Conservation (phyloP, 2,888 invertebrate species). For the Labia minor region DNA sequence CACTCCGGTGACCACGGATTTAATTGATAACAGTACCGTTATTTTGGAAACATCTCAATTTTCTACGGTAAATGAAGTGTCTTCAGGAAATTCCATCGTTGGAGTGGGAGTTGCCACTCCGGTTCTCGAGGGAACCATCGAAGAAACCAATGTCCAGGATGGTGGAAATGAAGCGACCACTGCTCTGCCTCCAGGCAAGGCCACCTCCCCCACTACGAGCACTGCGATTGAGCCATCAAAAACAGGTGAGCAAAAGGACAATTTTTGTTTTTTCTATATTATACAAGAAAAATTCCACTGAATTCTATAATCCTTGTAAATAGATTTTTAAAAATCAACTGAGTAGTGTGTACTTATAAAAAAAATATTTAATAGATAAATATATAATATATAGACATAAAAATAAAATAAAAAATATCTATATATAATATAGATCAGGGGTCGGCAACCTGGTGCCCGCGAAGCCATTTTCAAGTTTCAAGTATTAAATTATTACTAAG, state of each 20-base stretch:
- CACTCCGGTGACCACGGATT: not conserved
- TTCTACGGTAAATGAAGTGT: conserved; percentile 14
- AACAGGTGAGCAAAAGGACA: conserved; percentile 16
- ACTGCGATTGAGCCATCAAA: not conserved
- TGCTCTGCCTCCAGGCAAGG: not conserved
- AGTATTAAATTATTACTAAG: no score
- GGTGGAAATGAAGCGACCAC: not conserved
- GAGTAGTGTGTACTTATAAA: no score
- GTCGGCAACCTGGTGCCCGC: no score
- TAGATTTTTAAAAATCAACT: no score
- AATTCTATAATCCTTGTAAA: no score
- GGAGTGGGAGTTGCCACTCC: conserved; percentile 32
- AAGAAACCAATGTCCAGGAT: not conserved
- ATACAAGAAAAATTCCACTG: no score
- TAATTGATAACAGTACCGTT: not conserved
- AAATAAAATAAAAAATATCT: no score
- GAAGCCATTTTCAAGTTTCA: no score
- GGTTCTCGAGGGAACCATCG: conserved; percentile 37
- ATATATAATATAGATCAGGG: no score
- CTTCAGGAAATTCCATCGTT: conserved; percentile 16
- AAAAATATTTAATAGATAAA: no score
- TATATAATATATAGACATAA: no score
- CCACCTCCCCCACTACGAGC: conserved; percentile 17
- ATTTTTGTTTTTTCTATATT: no score
- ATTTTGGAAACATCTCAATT: not conserved